These are phyloP conservation scores for Trichogramma evanescens DNA, from an alignment of 2,888 invertebrate genomes.

Conservation along the genomic window DNA sequence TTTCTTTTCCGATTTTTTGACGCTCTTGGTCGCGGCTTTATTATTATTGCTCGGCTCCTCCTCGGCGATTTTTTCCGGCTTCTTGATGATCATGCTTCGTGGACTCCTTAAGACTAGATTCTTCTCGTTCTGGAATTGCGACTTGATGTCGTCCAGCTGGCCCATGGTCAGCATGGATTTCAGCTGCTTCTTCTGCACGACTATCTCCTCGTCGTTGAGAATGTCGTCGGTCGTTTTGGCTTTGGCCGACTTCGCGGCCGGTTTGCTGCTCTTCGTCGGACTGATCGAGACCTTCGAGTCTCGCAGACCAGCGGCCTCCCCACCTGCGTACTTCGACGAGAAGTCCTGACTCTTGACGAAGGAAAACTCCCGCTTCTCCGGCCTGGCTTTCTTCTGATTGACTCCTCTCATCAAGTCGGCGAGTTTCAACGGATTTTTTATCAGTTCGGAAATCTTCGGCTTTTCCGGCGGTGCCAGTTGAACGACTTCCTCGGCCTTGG, in stretches of 20 bases:
- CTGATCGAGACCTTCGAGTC: not conserved
- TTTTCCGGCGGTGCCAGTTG: not conserved
- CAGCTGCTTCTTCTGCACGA: constrained; percentile 5
- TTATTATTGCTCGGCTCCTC: not conserved
- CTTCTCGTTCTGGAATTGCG: not conserved
- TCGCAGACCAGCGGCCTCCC: not conserved
- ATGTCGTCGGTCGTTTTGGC: not conserved
- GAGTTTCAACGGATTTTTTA: not conserved
- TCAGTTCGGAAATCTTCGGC: not conserved
- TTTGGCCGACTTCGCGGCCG: not conserved
- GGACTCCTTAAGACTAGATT: not conserved
- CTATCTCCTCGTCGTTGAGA: not conserved
- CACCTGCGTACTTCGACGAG: not conserved
- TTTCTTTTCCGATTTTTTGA: not conserved
- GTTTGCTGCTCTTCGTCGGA: not conserved
- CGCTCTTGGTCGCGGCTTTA: not conserved
- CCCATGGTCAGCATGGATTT: not conserved
- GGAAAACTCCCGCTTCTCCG: not conserved
- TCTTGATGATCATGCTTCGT: constrained; percentile 3
- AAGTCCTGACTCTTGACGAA: not conserved
- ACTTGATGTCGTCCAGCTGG: not conserved
- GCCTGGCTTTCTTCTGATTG: not conserved
- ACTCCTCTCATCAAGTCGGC: not conserved
- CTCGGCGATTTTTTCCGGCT: not conserved
- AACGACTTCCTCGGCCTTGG: not conserved